These are phyloP conservation scores for Sipha maydis DNA, from an alignment of 2,888 invertebrate genomes.

Conservation along the genomic window DNA sequence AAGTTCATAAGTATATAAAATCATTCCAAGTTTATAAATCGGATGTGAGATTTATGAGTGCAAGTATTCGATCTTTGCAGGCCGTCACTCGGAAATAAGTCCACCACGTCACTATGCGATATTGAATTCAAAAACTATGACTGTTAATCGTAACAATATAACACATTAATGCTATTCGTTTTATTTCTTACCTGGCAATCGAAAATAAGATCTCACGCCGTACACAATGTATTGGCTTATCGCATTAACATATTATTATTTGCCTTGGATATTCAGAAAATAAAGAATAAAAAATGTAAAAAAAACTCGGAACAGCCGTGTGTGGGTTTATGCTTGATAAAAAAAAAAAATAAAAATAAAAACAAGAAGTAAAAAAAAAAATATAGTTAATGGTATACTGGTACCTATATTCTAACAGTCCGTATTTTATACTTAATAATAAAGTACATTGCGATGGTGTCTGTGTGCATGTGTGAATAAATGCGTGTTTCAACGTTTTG, in stretches of 20 bases:
- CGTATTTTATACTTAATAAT: background rate
- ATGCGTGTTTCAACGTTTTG: constrained; percentile 12
- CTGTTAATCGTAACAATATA: background rate
- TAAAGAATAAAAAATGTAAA: background rate
- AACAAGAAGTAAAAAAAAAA: no score
- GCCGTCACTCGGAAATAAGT: background rate
- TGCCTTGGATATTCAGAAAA: background rate
- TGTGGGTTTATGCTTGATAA: constrained; percentile 8
- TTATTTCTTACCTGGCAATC: background rate
- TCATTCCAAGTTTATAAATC: no score
- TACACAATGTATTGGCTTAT: constrained; percentile 2
- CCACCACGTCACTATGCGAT: no score
- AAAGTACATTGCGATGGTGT: background rate
- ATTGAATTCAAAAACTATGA: no score
- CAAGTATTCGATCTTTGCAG: no score
- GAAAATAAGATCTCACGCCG: background rate
- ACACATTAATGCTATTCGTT: background rate
- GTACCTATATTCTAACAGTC: background rate
- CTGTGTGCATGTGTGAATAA: background rate
- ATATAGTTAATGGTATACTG: background rate
- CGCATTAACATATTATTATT: constrained; percentile 7
- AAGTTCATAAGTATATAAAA: no score
- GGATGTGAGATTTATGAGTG: no score
- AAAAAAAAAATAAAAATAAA: background rate
- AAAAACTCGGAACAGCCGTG: background rate